Evolutionary conservation across 2,113 vertebrate genomes (phyloP), one percentile per base, ranked within the genome.

Genomic region (Tretioscincus oriximinensis): DNA sequence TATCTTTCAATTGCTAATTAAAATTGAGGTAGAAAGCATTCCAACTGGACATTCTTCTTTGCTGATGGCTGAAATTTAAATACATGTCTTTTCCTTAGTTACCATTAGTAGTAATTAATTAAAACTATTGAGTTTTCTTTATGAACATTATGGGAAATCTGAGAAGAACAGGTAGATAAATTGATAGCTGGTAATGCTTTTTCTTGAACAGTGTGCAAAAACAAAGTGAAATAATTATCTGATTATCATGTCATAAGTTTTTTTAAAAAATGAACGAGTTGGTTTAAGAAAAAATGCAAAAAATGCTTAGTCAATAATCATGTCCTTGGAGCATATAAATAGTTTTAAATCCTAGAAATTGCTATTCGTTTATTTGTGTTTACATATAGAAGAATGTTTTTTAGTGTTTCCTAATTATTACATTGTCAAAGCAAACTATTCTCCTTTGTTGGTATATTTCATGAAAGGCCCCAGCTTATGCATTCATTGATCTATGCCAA

Each of bases 401-500:
- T 12, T 26, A 4, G 11, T 22, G 61, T 20, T 63, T 80, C 51
- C 21, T 20, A 1, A 26, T 41, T 60, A 10, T 67, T 51, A 28
- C 24, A 29, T 87, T 64, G 47, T 84, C 47, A 78, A 77, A 81
- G 69, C 80, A 78, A 60, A 81, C 72, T 93, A 14, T 41, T 47
- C 77, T 86, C 85, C 78, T 73, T 76, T 41, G 21, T 11, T 1
- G 64, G 7, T 60, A 29, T 64, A 77, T 45, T 67, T 81, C 31
- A 82, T 86, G 76, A 60, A 49, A 77, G 45, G 12, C 69, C 29
- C 75, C 86, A 83, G 68, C 49, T 35, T n/a, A 29, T 61, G 20
- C 81, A 26, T 85, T 86, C 90, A 88, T 65, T 87, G 82, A 80
- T 79, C 78, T 89, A 29, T 29, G 64, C 73, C 47, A 84, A 82